These are phyloP conservation scores for Neosilurus hyrtlii DNA, from an alignment of 2,797 vertebrate genomes.

Conservation along the genomic window DNA sequence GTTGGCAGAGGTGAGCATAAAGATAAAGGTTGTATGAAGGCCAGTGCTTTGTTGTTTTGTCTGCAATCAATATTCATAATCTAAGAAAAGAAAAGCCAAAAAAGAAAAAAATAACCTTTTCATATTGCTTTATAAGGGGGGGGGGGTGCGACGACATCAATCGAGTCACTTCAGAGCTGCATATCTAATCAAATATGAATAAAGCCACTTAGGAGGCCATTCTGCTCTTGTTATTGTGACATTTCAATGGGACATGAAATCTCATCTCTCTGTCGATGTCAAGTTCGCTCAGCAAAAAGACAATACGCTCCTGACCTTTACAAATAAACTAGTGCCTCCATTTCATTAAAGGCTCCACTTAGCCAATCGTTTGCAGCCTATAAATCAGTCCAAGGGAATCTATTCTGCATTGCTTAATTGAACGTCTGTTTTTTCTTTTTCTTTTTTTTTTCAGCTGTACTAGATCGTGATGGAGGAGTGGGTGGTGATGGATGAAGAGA, in stretches of 20 bases:
- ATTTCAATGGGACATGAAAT: conserved; percentile 63
- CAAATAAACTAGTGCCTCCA: conserved; percentile 81
- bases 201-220: conserved; percentile 34
- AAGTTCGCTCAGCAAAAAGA: conserved; percentile 69
- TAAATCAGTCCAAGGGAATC: conserved; percentile 94
- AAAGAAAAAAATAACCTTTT: conserved; percentile 2
- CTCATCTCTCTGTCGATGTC: conserved; percentile 55
- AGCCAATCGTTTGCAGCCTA: conserved; percentile 93
- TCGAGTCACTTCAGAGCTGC: conserved; percentile 15
- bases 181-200: conserved; percentile 37
- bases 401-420: conserved; percentile 94
- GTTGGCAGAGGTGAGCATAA: background rate
- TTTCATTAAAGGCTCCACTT: conserved; percentile 86
- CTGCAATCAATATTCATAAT: conserved; percentile 32
- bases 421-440: conserved; percentile 80
- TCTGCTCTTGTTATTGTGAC: conserved; percentile 57
- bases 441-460: conserved; percentile 69
- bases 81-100: background rate
- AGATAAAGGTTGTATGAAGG: background rate
- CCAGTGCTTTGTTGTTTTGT: conserved; percentile 13
- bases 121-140: background rate
- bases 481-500: conserved; percentile 92
- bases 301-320: conserved; percentile 82
- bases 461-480: conserved; percentile 80
- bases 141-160: background rate